Conservation (phyloP, 2,888 invertebrate species). For the Melanargia galathea region DNA sequence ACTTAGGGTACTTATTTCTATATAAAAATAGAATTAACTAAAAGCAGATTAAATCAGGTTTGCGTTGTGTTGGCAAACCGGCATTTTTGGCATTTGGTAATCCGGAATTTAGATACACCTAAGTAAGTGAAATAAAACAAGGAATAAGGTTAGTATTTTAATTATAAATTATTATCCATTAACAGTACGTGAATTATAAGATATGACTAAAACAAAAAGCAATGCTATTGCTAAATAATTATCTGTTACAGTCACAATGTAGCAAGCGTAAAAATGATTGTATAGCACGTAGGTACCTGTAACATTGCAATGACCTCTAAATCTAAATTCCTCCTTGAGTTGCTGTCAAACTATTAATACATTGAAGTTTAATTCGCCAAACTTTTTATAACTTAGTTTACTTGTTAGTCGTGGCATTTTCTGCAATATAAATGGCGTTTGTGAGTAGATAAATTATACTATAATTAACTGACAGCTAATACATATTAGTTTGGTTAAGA, state of each 20-base stretch:
- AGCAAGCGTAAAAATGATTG: conserved; percentile 50
- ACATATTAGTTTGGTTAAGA: not conserved
- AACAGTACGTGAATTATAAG: no score
- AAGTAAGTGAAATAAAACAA: no score
- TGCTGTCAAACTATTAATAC: conserved; percentile 59
- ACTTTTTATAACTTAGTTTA: conserved; percentile 25
- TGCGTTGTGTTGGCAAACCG: not conserved
- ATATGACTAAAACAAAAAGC: no score
- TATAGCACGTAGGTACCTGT: conserved; percentile 47
- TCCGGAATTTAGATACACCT: no score
- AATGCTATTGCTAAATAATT: not conserved
- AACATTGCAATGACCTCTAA: conserved; percentile 74
- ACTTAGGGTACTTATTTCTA: no score
- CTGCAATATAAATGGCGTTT: conserved; percentile 49
- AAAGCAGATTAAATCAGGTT: not conserved
- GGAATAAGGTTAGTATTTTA: no score
- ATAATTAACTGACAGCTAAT: not conserved
- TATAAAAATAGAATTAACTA: no score
- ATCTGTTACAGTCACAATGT: conserved; percentile 44
- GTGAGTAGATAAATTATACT: conserved; percentile 52
- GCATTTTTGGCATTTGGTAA: not conserved
- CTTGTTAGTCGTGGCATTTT: conserved; percentile 20
- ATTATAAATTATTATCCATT: no score
- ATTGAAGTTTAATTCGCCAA: conserved; percentile 33
- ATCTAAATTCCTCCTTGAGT: conserved; percentile 60